Conservation (phyloP, 2,113 vertebrate species). For the Grammomys dolichurus region DNA sequence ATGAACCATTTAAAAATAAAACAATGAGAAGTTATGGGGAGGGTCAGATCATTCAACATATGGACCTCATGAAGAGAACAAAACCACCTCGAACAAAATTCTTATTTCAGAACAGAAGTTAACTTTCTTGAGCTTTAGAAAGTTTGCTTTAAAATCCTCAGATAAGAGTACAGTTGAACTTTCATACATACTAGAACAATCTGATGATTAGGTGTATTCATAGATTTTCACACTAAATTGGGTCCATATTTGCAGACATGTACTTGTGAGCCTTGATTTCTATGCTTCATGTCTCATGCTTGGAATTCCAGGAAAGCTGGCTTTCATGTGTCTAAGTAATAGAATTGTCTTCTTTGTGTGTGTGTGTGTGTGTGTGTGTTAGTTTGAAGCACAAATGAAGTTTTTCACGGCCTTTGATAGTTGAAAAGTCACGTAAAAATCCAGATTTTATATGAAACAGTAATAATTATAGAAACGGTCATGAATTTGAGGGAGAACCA, state of each 20-base stretch:
- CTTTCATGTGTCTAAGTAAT: neutral
- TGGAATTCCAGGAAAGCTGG: neutral
- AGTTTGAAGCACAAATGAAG: neutral
- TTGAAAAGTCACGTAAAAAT: slow-evolving; percentile 9
- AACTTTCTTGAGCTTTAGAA: slow-evolving; percentile 21
- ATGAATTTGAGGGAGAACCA: neutral
- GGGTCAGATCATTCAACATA: neutral
- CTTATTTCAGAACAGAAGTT: neutral
- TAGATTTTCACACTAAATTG: neutral
- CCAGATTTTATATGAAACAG: neutral
- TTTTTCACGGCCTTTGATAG: slow-evolving; percentile 4
- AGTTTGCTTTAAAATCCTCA: slow-evolving; percentile 20
- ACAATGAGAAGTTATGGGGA: neutral
- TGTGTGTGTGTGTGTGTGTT: too few species aligned
- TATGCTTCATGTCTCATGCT: neutral
- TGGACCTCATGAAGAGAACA: neutral
- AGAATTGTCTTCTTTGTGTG: neutral
- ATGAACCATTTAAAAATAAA: neutral
- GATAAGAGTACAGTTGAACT: slow-evolving; percentile 38
- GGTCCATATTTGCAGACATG: neutral
- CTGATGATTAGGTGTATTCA: neutral
- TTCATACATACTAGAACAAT: neutral
- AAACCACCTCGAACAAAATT: neutral
- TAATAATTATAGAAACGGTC: neutral
- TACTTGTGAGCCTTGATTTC: neutral